These are phyloP conservation scores for Acrobasis consociella DNA, from an alignment of 2,888 invertebrate genomes.

Conservation along the genomic window DNA sequence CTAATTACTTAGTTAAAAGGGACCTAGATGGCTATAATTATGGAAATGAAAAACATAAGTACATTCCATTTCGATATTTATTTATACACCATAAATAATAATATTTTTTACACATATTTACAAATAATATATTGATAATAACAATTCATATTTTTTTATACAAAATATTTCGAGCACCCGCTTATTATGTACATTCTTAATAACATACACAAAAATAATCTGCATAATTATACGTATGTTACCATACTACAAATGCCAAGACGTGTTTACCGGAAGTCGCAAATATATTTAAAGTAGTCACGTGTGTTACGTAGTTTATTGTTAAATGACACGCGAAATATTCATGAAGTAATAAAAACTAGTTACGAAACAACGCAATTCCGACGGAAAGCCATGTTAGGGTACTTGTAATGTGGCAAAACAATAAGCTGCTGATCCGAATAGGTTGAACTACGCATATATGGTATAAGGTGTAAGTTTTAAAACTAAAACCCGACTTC, in stretches of 20 bases:
- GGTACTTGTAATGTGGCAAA: too few species aligned
- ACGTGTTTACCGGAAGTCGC: neutral
- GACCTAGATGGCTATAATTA: neutral
- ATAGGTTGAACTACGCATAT: too few species aligned
- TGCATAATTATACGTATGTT: neutral
- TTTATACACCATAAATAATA: slow-evolving; percentile 3
- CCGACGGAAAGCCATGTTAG: too few species aligned
- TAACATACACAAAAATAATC: neutral
- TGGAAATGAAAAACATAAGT: neutral
- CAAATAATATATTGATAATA: neutral
- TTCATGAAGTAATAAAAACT: too few species aligned
- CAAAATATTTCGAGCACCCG: slow-evolving; percentile 16
- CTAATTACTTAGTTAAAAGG: too few species aligned
- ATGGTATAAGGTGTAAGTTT: too few species aligned
- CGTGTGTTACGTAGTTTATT: too few species aligned
- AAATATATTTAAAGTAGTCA: too few species aligned
- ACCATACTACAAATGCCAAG: neutral
- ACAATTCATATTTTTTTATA: slow-evolving; percentile 13
- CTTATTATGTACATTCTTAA: slow-evolving; percentile 26
- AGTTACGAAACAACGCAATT: too few species aligned
- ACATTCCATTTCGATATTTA: slow-evolving; percentile 6
- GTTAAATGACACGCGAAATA: too few species aligned
- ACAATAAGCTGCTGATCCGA: too few species aligned
- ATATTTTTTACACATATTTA: slow-evolving; percentile 19
- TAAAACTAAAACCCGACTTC: too few species aligned